Conservation (phyloP, 2,888 invertebrate genomes). For the Mesochorus sp. region DNA sequence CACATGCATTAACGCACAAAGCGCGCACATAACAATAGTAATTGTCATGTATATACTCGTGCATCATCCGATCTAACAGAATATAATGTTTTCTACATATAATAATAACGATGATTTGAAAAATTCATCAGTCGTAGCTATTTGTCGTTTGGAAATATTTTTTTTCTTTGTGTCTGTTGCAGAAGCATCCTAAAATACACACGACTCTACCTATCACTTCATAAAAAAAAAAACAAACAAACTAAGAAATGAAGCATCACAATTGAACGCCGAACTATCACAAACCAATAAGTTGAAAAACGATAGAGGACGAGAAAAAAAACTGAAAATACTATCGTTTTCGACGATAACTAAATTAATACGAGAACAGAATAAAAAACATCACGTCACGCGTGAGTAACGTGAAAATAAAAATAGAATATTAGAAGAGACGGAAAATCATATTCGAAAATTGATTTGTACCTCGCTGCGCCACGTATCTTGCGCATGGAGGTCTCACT, state of each 20-base stretch:
- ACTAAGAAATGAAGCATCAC: too few species aligned
- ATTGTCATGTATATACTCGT: conserved; percentile 24
- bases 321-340: conserved; percentile 32
- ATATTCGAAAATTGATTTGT: background rate
- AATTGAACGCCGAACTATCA: conserved; percentile 74
- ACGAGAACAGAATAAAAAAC: background rate
- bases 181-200: conserved; percentile 79
- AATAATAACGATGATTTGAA: too few species aligned
- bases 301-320: background rate
- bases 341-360: conserved; percentile 29
- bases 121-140: conserved; percentile 32
- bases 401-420: conserved; percentile 15
- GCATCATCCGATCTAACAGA: conserved; percentile 27
- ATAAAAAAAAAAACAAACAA: conserved; percentile 66
- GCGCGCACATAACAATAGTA: conserved; percentile 15
- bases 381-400: background rate
- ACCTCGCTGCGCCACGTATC: conserved; percentile 26
- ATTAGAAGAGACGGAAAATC: conserved; percentile 21
- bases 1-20: conserved; percentile 42
- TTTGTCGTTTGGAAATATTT: conserved; percentile 63
- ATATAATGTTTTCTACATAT: too few species aligned
- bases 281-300: conserved; percentile 63
- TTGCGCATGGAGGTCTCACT: conserved; percentile 40
- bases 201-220: conserved; percentile 68
- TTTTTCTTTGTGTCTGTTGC: conserved; percentile 74